Evolutionary conservation across 1,140 invertebrate genomes (phyloP), one percentile per base, ranked within the genome.

Genomic region (Acromyrmex heyeri): DNA sequence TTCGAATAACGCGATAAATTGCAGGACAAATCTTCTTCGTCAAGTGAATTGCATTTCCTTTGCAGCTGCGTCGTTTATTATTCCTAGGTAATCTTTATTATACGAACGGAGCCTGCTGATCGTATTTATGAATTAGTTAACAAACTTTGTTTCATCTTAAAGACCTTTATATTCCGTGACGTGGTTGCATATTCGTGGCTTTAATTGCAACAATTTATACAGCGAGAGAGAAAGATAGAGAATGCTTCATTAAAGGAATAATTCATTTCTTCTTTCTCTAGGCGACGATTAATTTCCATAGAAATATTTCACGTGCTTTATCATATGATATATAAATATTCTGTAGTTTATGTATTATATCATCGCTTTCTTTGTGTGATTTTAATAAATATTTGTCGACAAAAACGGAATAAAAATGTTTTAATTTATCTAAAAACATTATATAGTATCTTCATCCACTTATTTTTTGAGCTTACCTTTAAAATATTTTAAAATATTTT

Each of bases 61-160:
- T 48, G 79, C 81, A 76, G 70, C 81, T 64, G 81, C 81, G 72
- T 83, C 27, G 14, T 14, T 59, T 65, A 53, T 85, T 75, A 85
- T 85, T 73, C 30, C 27, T 53, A 64, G 24, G n/a, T 4, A 53
- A 55, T 48, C 61, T 38, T 64, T 62, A 76, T 85, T 85, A 44
- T 44, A 76, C 81, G 34, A 14, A 27, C 34, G 21, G n/a, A 76
- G 69, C 59, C n/a, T 59, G 76, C 70, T 62, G 70, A 85, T 24
- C 30, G 34, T 38, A 70, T 30, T 86, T 62, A 67, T 44, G 59
- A 85, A 76, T 77, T 59, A 24, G n/a, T 7, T 85, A 85, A 64
- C 44, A 86, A 86, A 79, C 30, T 53, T 16, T 85, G 24, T 64
- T 64, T 65, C 24, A 24, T 18, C 10, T 86, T 86, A 86, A 86